Conservation (phyloP, 2,113 vertebrate species). For the Pangasianodon hypophthalmus region DNA sequence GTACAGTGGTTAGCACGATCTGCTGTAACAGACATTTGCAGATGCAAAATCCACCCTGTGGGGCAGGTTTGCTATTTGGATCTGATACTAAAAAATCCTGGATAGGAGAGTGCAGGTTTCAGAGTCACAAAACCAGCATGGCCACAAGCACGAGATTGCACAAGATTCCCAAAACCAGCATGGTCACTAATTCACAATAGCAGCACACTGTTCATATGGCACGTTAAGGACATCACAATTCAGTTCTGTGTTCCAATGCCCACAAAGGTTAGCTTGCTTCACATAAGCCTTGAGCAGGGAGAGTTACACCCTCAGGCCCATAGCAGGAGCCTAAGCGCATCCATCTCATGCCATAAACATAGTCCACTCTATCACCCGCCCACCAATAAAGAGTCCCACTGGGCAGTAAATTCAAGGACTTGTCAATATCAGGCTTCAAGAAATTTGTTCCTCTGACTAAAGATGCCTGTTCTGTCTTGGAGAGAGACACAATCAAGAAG, state of each 20-base stretch:
- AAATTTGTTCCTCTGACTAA: not conserved
- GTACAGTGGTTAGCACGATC: not conserved
- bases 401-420: not conserved
- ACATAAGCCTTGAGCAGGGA: not conserved
- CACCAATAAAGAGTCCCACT: not conserved
- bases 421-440: not conserved
- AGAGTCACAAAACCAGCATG: not conserved
- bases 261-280: not conserved
- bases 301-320: not conserved
- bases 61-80: not conserved
- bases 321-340: not conserved
- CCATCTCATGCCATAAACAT: not conserved
- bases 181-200: not conserved
- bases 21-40: not conserved
- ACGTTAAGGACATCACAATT: not conserved
- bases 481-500: not conserved
- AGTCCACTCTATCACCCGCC: not conserved
- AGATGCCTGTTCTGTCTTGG: not conserved
- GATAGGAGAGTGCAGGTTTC: not conserved
- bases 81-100: not conserved
- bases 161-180: not conserved
- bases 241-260: no score
- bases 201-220: not conserved
- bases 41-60: not conserved
- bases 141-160: not conserved